Evolutionary conservation across 1,140 invertebrate species (phyloP).

Genomic region (Anoplolepis gracilipes): DNA sequence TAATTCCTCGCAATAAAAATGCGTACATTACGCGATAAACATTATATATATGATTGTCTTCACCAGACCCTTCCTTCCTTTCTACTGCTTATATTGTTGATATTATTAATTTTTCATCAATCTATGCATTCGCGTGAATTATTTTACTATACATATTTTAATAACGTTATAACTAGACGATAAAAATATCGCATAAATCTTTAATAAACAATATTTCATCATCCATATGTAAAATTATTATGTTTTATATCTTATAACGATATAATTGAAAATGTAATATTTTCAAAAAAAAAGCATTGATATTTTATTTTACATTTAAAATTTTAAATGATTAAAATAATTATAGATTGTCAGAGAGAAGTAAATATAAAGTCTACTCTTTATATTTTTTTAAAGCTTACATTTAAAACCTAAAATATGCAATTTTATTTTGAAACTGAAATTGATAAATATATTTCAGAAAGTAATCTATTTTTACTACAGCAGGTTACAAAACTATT

Average conservation of each 20-base stretch:
- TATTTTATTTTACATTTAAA: background rate
- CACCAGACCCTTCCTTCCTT: background rate
- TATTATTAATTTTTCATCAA: background rate
- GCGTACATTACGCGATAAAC: background rate
- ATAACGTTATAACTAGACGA: background rate
- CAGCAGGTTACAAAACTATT: background rate
- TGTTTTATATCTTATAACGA: too few relatives aligned
- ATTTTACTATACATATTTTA: background rate
- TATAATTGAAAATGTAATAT: background rate
- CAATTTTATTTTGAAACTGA: background rate
- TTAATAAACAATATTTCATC: background rate
- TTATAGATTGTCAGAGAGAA: background rate
- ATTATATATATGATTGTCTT: background rate
- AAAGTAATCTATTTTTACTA: background rate
- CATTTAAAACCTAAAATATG: background rate
- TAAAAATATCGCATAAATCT: background rate
- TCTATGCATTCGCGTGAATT: background rate
- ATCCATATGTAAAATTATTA: background rate
- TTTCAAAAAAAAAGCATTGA: background rate
- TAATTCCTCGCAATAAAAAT: background rate
- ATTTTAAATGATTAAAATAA: background rate
- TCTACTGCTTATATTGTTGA: background rate
- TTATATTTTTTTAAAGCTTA: background rate
- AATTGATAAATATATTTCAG: background rate
- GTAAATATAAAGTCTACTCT: background rate